A percentile compares a stretch with the other conserved stretches of the same genome.
phyloP scores from a whole-genome alignment of 2,113 vertebrate species.

The Odontesthes bonariensis region DNA sequence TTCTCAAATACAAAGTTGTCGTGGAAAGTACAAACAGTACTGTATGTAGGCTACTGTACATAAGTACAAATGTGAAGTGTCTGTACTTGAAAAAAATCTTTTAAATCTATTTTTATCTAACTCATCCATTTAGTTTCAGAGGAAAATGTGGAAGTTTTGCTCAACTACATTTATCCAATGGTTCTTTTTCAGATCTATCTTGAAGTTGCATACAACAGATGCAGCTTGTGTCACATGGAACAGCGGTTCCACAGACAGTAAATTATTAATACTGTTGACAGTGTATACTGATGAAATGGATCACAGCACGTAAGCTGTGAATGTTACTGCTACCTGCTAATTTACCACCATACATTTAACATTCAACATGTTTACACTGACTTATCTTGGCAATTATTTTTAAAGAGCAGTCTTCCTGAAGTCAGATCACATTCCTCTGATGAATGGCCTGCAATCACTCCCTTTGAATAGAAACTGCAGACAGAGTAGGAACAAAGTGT shows the following conservation, averaged over 20 bases:
- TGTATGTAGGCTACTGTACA: too few relatives aligned
- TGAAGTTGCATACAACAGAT: neutral
- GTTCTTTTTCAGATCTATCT: too few relatives aligned
- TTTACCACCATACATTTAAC: neutral
- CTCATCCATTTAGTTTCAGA: neutral
- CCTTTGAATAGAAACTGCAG: conserved; percentile 61
- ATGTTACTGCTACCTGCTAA: conserved; percentile 18
- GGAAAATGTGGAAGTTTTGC: neutral
- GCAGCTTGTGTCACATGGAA: neutral
- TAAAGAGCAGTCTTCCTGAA: conserved; percentile 8
- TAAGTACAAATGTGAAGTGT: neutral
- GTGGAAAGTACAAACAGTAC: too few relatives aligned
- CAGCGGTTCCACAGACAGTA: conserved; percentile 13
- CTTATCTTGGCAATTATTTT: conserved; percentile 13
- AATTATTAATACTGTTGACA: conserved; percentile 58
- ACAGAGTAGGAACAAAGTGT: conserved; percentile 29
- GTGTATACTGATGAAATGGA: conserved; percentile 43
- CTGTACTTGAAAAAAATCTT: too few relatives aligned
- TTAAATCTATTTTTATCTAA: neutral
- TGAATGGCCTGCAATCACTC: conserved; percentile 64
- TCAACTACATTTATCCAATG: neutral
- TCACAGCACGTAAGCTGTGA: conserved; percentile 36
- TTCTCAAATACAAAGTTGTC: too few relatives aligned
- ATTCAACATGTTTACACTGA: neutral
- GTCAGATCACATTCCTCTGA: conserved; percentile 51